Conservation (phyloP, 2,113 vertebrate genomes). For the Pteruthius melanotis region DNA sequence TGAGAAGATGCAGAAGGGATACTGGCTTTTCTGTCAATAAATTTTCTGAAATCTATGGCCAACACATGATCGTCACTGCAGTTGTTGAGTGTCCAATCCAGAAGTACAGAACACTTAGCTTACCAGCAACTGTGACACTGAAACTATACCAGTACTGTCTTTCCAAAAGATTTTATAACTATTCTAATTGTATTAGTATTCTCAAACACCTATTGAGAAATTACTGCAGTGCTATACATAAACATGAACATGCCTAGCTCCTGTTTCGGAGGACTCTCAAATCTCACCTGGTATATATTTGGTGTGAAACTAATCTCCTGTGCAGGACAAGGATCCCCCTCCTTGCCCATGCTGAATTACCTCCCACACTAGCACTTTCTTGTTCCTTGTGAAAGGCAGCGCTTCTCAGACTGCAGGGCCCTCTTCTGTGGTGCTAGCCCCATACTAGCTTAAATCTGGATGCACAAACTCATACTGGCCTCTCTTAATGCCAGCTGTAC, state of each 20-base stretch:
- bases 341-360: background rate
- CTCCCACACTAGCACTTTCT: no score
- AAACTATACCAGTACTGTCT: background rate
- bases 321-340: background rate
- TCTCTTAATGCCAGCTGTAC: background rate
- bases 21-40: background rate
- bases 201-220: background rate
- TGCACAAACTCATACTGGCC: background rate
- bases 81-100: background rate
- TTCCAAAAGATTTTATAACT: background rate
- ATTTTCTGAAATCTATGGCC: background rate
- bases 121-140: background rate
- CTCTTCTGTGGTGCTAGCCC: no score
- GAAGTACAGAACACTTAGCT: background rate
- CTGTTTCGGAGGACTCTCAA: background rate
- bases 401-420: background rate
- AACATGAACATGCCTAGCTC: background rate
- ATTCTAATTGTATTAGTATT: background rate
- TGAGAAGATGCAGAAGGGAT: background rate
- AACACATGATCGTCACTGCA: background rate
- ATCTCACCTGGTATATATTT: background rate
- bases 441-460: background rate
- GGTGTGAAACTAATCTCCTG: background rate
- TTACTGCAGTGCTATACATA: background rate
- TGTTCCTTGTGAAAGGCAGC: background rate